Evolutionary conservation across 1,140 invertebrate species (phyloP), one percentile per base, ranked within the genome.

Genomic region (Dendrolimus punctatus): DNA sequence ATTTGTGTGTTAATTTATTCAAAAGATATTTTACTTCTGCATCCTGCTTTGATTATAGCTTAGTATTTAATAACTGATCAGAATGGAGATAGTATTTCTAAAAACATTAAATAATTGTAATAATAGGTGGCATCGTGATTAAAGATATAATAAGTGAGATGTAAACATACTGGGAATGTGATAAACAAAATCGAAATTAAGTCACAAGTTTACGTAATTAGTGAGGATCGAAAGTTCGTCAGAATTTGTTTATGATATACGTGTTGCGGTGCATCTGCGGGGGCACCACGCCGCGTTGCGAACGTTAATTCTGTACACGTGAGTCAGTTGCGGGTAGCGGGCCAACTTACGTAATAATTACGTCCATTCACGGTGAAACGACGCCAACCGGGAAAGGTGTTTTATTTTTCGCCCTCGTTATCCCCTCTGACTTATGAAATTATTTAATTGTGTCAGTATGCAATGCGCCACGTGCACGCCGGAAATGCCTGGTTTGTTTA

Each of bases 401-500:
- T 52, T 49, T 42, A 39, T 37, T 48, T 23, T 40, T 47, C 9
- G 46, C n/a, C 7, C 39, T 8, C 6, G 8, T 8, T 8, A 38
- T 8, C 40, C 49, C 23, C n/a, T 23, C 10, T 23, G 41, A n/a
- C 38, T 72, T 71, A 57, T 54, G 61, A 71, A 54, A 65, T 57
- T 36, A 64, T 57, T 72, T 75, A 74, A 79, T 70, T 84, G 71
- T 79, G 77, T 75, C 73, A 73, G 70, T 57, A 49, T 49, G 59
- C 60, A 23, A 23, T 23, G 23, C 23, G 23, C 23, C 23, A 69
- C 70, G 65, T 71, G 68, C 54, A 62, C 70, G 73, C 68, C 78
- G 80, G 82, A 81, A 80, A 83, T 80, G 66, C 74, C 73, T 49
- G 64, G 67, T 76, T 78, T 85, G 73, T 85, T 80, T 80, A 73